phyloP scores from a whole-genome alignment of 2,888 invertebrate genomes.

The Sthenelais limicola region DNA sequence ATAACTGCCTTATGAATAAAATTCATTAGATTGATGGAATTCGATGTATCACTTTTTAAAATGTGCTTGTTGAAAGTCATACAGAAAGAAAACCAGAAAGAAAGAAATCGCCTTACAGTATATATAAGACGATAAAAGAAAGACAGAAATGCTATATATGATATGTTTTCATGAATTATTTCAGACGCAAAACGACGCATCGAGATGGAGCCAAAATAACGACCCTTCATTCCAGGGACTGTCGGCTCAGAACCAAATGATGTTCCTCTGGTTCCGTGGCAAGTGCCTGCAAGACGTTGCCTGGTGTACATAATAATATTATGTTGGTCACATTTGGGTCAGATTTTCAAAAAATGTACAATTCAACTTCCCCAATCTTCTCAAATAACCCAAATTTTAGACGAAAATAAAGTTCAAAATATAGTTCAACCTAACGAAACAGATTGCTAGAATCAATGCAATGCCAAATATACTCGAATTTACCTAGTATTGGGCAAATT shows the following conservation, averaged over 20 bases:
- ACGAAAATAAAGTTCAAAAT: too few species aligned
- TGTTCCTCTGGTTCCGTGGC: conserved; percentile 89
- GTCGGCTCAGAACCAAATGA: conserved; percentile 81
- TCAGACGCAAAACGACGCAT: conserved; percentile 57
- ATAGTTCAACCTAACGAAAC: too few species aligned
- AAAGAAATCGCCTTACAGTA: not conserved
- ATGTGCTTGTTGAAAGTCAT: not conserved
- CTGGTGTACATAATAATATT: conserved; percentile 81
- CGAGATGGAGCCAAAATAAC: conserved; percentile 53
- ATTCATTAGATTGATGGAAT: too few species aligned
- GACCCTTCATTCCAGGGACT: conserved; percentile 73
- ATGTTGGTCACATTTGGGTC: too few species aligned
- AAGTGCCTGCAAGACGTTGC: conserved; percentile 86
- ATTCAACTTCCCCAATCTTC: too few species aligned
- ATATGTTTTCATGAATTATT: not conserved
- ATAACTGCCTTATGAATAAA: too few species aligned
- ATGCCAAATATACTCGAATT: too few species aligned
- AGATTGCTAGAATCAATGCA: too few species aligned
- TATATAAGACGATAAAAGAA: not conserved
- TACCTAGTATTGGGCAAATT: too few species aligned
- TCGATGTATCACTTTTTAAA: too few species aligned
- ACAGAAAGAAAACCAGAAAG: not conserved
- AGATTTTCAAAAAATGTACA: too few species aligned
- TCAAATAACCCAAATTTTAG: too few species aligned
- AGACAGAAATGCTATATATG: not conserved